These are phyloP conservation scores for Phaethon lepturus DNA, from an alignment of 2,113 vertebrate genomes.

Conservation along the genomic window DNA sequence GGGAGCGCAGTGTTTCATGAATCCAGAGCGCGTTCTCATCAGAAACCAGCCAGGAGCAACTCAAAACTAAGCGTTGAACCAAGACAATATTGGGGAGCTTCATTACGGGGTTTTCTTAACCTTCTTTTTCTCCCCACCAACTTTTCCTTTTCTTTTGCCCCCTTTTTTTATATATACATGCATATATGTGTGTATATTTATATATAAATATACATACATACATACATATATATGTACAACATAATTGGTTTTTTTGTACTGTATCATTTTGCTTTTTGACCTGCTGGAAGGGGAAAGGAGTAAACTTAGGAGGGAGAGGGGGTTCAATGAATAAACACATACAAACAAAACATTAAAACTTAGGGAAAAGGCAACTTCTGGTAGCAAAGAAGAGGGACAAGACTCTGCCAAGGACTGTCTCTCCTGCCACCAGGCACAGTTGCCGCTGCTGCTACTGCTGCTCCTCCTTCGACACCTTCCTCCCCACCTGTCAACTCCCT, in stretches of 20 bases:
- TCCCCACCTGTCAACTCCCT: conserved; percentile 41
- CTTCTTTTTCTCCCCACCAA: conserved; percentile 4
- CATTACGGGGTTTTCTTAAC: conserved; percentile 36
- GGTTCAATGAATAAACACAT: conserved; percentile 63
- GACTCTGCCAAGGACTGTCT: conserved; percentile 68
- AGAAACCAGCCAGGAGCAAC: conserved; percentile 68
- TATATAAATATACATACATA: conserved; percentile 10
- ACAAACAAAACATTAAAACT: conserved; percentile 66
- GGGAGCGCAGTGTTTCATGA: neutral
- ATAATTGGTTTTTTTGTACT: conserved; percentile 22
- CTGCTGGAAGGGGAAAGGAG: conserved; percentile 72
- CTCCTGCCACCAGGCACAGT: conserved; percentile 46
- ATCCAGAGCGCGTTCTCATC: conserved; percentile 62
- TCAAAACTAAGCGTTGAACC: conserved; percentile 67
- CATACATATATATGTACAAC: conserved; percentile 1
- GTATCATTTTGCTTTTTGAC: conserved; percentile 61
- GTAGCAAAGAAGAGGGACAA: conserved; percentile 70
- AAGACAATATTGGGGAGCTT: conserved; percentile 64
- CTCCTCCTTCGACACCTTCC: conserved; percentile 43
- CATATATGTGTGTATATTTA: conserved; percentile 51
- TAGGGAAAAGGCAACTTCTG: conserved; percentile 70
- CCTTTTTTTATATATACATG: conserved; percentile 47
- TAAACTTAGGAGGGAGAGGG: conserved; percentile 64
- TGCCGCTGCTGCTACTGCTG: conserved; percentile 54
- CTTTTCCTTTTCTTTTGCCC: conserved; percentile 40